Conservation (phyloP, 2,888 invertebrate species). For the Pelosia muscerda region DNA sequence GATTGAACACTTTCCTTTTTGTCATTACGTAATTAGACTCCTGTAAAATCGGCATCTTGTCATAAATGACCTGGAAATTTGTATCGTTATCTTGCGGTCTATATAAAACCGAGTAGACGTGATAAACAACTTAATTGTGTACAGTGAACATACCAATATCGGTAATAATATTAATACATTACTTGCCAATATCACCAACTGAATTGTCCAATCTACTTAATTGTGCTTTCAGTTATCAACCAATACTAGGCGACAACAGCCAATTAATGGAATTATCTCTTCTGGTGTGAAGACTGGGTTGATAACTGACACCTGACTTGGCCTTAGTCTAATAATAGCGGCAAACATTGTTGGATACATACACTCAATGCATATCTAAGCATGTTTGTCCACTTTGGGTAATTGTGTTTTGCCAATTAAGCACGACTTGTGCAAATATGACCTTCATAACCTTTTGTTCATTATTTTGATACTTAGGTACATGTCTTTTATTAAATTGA, state of each 20-base stretch:
- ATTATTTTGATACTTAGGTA: constrained; percentile 2
- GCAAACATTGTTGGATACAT: constrained; percentile 9
- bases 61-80: too few relatives aligned
- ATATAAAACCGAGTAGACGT: not conserved
- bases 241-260: constrained; percentile 28
- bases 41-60: too few relatives aligned
- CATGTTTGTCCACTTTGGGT: constrained; percentile 19
- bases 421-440: constrained; percentile 6
- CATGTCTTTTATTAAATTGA: not conserved
- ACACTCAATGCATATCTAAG: not conserved
- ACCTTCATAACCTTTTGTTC: not conserved
- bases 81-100: too few relatives aligned
- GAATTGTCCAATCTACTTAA: constrained; percentile 43
- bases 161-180: constrained; percentile 7
- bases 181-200: constrained; percentile 18
- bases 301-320: constrained; percentile 16
- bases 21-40: too few relatives aligned
- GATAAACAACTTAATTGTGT: not conserved
- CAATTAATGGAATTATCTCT: constrained; percentile 42
- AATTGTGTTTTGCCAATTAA: constrained; percentile 21
- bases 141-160: not conserved
- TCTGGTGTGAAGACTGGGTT: constrained; percentile 15
- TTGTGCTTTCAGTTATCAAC: constrained; percentile 38
- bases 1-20: too few relatives aligned
- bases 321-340: constrained; percentile 19